A percentile compares a stretch with the other conserved stretches of the same genome.
Evolutionary conservation across 2,888 invertebrate genomes (phyloP).

Genomic region (Chydorus sphaericus): DNA sequence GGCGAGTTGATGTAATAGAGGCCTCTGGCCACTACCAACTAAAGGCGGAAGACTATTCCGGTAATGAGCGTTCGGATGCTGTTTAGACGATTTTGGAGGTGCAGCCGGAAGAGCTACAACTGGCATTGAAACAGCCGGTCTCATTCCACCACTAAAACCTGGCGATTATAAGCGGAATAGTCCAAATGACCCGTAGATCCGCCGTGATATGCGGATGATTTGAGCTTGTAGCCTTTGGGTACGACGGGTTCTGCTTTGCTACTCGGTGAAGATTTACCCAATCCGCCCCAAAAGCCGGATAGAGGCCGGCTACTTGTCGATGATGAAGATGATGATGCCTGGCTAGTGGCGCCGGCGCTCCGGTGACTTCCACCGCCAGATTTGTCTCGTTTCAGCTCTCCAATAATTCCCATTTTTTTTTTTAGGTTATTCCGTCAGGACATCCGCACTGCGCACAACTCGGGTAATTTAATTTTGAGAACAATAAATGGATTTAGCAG

Average conservation of each 20-base stretch:
- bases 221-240: neutral
- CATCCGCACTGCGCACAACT: too few species aligned
- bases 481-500: too few species aligned
- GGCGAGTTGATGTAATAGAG: too few species aligned
- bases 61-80: neutral
- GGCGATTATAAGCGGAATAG: neutral
- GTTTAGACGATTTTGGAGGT: too few species aligned
- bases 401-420: neutral
- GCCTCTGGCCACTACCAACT: too few species aligned
- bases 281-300: neutral
- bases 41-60: neutral
- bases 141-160: neutral
- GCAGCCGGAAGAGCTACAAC: neutral
- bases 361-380: neutral
- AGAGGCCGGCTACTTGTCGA: neutral
- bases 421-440: neutral
- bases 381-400: constrained; percentile 1
- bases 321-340: too few species aligned
- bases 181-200: constrained; percentile 8
- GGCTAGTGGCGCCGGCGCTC: neutral
- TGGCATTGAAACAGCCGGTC: constrained; percentile 9
- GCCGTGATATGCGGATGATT: neutral
- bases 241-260: neutral
- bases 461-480: constrained; percentile 3
- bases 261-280: neutral